Percentiles rank a stretch among this genome's conserved stretches.
Evolutionary conservation across 2,113 vertebrate genomes (phyloP).

Genomic region (Corythaixoides concolor): DNA sequence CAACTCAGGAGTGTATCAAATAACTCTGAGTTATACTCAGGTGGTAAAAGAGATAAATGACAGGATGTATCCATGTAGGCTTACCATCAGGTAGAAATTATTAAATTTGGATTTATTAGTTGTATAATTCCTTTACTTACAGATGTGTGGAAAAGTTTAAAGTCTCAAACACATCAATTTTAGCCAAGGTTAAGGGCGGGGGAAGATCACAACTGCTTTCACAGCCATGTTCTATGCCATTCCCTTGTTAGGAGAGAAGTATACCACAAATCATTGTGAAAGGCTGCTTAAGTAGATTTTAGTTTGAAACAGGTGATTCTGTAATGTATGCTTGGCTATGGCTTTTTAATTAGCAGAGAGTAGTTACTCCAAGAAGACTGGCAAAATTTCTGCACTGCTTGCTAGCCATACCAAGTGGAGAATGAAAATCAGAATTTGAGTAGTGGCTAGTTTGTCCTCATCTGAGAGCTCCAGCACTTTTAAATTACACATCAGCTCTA

Average conservation of each 20-base stretch:
- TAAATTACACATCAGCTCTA: background rate
- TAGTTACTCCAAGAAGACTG: background rate
- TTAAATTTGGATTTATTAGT: background rate
- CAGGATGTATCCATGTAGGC: background rate
- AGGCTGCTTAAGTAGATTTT: background rate
- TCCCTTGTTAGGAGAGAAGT: background rate
- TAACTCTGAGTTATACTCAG: background rate
- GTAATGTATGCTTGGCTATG: background rate
- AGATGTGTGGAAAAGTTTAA: background rate
- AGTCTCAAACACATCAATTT: background rate
- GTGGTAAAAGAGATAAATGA: background rate
- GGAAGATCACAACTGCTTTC: background rate
- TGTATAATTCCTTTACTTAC: background rate
- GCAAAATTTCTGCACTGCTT: background rate
- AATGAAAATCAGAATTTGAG: background rate
- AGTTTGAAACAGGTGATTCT: background rate
- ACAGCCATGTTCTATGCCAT: background rate
- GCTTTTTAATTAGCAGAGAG: background rate
- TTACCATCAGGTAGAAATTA: background rate
- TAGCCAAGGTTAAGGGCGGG: background rate
- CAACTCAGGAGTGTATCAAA: background rate
- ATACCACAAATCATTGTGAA: background rate
- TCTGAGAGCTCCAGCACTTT: background rate
- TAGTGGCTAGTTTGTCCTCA: background rate
- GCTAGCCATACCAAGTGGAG: background rate